Evolutionary conservation across 2,113 vertebrate species (phyloP), one percentile per base, ranked within the genome.

Genomic region (Deroptyus accipitrinus): DNA sequence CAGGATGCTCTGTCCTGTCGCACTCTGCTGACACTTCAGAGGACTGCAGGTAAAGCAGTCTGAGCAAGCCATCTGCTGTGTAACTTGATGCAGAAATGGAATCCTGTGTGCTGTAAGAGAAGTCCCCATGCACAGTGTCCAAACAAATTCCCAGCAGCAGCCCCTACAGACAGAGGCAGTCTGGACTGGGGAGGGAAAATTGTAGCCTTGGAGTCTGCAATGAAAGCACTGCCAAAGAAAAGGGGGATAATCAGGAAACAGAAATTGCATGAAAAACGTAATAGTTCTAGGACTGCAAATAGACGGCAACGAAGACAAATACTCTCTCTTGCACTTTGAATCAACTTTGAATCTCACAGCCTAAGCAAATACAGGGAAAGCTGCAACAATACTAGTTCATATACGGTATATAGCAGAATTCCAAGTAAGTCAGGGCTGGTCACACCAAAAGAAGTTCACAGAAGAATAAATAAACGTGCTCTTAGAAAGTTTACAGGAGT

Each of bases 331-430:
- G 35, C 42, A 59, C 37, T 78, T 80, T 44, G 30, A 27, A 33
- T 72, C 15, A 30, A 16, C 42, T 79, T 74, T 31, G 24, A 91
- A 48, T 57, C 33, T 95, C 6, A 11, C 3, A 18, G 35, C 17
- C 33, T 81, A 41, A 66, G 59, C 18, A 86, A 78, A 72, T n/a
- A 13, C 2, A 84, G 66, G 44, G 52, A 62, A 86, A 88, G 37
- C 18, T 83, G 49, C 68, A 83, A 22, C 9, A 5, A 18, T 66
- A 3, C 68, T 44, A 11, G 28, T 57, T 86, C 5, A 4, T 66
- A 18, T 20, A 49, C 0, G 0, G 25, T 41, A 27, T 13, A 10
- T 2, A 66, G 62, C 30, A 83, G n/a, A 86, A 83, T 81, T 74
- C 8, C 13, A 8, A 27, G 4, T 10, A 59, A 41, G 37, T 8